Base-by-base conservation (phyloP, 1,140 invertebrate genomes). In the Episyrphus balteatus region DNA sequence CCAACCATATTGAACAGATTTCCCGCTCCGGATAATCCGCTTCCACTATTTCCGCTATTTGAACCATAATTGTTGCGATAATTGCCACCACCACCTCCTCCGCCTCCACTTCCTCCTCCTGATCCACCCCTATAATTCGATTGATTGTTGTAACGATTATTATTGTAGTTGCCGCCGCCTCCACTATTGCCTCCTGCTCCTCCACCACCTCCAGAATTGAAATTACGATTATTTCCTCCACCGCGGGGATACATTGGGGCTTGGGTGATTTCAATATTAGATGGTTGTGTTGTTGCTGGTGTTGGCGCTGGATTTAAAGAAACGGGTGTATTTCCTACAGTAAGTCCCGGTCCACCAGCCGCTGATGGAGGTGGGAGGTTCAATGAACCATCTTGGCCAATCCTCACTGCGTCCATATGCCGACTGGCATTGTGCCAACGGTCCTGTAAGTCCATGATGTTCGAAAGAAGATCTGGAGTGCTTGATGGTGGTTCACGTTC, bases 361-460 rank as follows among this genome's bases (percentile, higher is more conserved):
- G 21, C 21, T 26, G 21, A 26, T 26, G 21, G 21, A 26, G 21
- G 21, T 3, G 59, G 62, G 13, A 66, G 49, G 45, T 62, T 57
- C 0, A 66, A 55, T 55, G 48, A 72, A 54, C 66, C 67, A 47
- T 62, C 61, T 13, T 57, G 46, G 38, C 50, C 55, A 18, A 61
- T 67, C 14, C 55, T 62, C 7, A 66, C 59, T 14, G 54, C 50
- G 42, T 57, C 53, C 15, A 66, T 15, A 51, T 65, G 59, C 5
- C 62, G 55, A 7, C 55, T 47, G 1, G 63, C 61, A 30, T 77
- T 81, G 57, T 84, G 80, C 59, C 87, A 78, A n/a, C 81, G 67
- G 47, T 80, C 76, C 67, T 91, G 87, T 49, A 76, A 77, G 43
- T 78, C 75, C 53, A 92, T 71, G 49, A 92, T 91, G 50, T 72